Evolutionary conservation across 2,797 vertebrate species (phyloP).

Genomic region (Hippopotamyrus pictus): DNA sequence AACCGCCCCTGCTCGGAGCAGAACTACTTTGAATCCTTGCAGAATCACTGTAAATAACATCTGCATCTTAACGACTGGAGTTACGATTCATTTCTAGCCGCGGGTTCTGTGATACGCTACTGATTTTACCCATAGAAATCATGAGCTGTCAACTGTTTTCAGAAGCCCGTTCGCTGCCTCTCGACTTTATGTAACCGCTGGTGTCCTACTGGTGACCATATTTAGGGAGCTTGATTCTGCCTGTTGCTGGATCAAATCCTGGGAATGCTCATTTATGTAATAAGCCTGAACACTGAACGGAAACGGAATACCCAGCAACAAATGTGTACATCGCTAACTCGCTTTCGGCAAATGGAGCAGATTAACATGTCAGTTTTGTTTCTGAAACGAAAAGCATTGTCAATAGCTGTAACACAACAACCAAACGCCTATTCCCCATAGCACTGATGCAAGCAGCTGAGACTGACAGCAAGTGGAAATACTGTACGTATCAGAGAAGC

Average conservation of each 20-base stretch:
- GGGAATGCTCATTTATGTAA: not conserved
- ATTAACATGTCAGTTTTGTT: not conserved
- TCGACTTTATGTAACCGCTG: not conserved
- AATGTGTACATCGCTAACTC: not conserved
- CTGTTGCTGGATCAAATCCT: not conserved
- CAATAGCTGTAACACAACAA: not conserved
- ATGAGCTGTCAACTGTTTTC: not conserved
- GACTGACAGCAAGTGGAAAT: not conserved
- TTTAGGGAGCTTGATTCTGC: not conserved
- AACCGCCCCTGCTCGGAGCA: not conserved
- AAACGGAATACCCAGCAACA: not conserved
- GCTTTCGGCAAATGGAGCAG: not conserved
- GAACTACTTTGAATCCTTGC: not conserved
- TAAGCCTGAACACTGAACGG: not conserved
- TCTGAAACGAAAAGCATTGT: not conserved
- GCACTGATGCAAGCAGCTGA: not conserved
- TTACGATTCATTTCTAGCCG: not conserved
- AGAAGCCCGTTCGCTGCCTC: not conserved
- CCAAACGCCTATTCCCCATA: not conserved
- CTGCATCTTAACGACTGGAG: not conserved
- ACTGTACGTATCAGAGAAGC: not conserved
- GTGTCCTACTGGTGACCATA: not conserved
- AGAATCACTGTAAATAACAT: not conserved
- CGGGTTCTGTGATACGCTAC: not conserved
- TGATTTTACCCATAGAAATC: not conserved